phyloP scores from a whole-genome alignment of 1,140 invertebrate genomes.

The Drosophila kohkoa region DNA sequence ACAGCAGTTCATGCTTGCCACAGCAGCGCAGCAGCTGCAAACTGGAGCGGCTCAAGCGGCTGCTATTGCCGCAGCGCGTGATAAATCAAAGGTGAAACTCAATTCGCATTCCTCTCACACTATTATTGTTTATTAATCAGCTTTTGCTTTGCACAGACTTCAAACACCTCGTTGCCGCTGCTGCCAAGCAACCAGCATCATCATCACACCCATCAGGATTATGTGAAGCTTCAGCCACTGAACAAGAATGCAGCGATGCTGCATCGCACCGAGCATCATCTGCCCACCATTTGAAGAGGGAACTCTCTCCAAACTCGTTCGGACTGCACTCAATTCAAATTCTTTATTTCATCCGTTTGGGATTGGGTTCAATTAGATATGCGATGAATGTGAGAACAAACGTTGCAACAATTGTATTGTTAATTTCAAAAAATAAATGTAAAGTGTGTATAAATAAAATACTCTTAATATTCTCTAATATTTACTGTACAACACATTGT shows the following conservation, averaged over 20 bases:
- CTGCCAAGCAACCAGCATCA: constrained; percentile 77
- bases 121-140: neutral
- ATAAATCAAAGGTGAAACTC: constrained; percentile 80
- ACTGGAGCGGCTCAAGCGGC: constrained; percentile 72
- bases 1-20: constrained; percentile 75
- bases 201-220: constrained; percentile 78
- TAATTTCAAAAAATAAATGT: constrained; percentile 60
- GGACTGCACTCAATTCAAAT: constrained; percentile 26
- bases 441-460: constrained; percentile 55
- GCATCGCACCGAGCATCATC: constrained; percentile 82
- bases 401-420: constrained; percentile 51
- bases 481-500: neutral
- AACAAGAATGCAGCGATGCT: constrained; percentile 77
- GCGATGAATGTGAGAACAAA: constrained; percentile 17
- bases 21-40: constrained; percentile 72
- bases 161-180: constrained; percentile 83
- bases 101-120: neutral
- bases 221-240: constrained; percentile 75
- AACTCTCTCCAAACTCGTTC: neutral
- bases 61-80: constrained; percentile 67
- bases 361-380: constrained; percentile 30
- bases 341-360: constrained; percentile 5
- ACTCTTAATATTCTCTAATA: constrained; percentile 3
- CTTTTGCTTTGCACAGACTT: constrained; percentile 57
- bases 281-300: constrained; percentile 76